Conservation (phyloP, 53 echinoderm and acorn worm genomes). For the Crossaster papposus region DNA sequence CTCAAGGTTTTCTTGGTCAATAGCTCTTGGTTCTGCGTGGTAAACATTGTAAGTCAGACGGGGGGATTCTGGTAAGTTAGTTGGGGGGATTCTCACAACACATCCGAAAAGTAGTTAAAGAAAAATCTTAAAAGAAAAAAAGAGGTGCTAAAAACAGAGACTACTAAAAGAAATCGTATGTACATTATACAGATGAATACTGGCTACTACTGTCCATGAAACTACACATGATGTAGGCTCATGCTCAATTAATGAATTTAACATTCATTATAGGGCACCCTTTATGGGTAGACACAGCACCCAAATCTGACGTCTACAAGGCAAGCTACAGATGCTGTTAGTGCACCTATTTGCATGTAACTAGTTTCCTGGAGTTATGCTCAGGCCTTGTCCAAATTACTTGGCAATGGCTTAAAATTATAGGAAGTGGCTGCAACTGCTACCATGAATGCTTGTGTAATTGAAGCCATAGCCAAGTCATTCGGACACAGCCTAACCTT, state of each 20-base stretch:
- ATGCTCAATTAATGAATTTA: neutral
- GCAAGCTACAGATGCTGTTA: conserved; percentile 37
- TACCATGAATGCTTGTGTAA: no score
- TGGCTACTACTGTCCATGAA: neutral
- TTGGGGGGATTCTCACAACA: neutral
- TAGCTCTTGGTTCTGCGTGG: conserved; percentile 84
- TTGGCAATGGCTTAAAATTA: no score
- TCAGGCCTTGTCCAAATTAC: no score
- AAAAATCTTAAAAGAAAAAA: neutral
- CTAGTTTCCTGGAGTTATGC: neutral
- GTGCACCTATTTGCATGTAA: conserved; percentile 10
- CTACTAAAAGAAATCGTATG: neutral
- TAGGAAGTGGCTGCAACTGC: no score
- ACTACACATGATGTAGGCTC: neutral
- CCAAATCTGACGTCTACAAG: neutral
- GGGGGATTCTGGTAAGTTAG: neutral
- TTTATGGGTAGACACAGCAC: neutral
- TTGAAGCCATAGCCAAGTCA: no score
- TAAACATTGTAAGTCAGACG: conserved; percentile 2
- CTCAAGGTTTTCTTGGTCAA: conserved; percentile 79
- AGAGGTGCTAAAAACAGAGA: neutral
- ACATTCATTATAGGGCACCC: neutral
- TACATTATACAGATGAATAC: neutral
- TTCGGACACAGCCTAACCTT: no score
- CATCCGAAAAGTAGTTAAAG: neutral